Conservation (phyloP, 2,888 invertebrate species). For the Noctua fimbriata region DNA sequence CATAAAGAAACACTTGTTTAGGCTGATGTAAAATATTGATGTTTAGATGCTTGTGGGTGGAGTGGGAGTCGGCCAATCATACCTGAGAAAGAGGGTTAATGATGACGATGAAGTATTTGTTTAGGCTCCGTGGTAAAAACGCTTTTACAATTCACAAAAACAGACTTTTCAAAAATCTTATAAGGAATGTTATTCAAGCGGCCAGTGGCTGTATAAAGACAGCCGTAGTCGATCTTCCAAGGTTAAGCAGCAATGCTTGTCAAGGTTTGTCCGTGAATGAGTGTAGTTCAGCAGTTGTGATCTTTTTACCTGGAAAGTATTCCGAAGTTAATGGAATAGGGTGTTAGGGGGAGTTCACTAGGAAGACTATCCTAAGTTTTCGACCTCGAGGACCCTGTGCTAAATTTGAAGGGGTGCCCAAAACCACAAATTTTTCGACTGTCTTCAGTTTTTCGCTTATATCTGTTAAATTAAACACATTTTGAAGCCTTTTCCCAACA, state of each 20-base stretch:
- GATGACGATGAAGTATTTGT: not conserved
- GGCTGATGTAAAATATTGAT: slow-evolving; percentile 36
- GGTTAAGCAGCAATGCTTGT: not conserved
- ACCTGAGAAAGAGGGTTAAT: not conserved
- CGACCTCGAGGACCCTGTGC: no score
- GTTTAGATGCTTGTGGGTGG: not conserved
- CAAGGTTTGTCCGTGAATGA: not conserved
- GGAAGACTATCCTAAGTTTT: no score
- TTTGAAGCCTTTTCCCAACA: no score
- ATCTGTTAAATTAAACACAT: no score
- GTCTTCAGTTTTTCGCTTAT: no score
- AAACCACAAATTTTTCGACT: no score
- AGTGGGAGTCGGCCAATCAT: slow-evolving; percentile 1
- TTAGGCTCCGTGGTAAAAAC: not conserved
- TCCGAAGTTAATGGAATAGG: no score
- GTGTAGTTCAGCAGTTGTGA: no score
- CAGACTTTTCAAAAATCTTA: not conserved
- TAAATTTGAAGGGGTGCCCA: no score
- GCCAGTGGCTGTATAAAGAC: not conserved
- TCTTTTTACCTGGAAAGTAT: no score
- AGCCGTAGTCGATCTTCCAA: not conserved
- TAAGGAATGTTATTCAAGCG: not conserved
- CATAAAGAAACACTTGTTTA: slow-evolving; percentile 36
- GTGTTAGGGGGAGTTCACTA: no score
- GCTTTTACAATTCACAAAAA: not conserved